Percentiles rank a stretch among this genome's conserved stretches.
Conservation (phyloP, 2,797 vertebrate species). For the Helostoma temminkii region DNA sequence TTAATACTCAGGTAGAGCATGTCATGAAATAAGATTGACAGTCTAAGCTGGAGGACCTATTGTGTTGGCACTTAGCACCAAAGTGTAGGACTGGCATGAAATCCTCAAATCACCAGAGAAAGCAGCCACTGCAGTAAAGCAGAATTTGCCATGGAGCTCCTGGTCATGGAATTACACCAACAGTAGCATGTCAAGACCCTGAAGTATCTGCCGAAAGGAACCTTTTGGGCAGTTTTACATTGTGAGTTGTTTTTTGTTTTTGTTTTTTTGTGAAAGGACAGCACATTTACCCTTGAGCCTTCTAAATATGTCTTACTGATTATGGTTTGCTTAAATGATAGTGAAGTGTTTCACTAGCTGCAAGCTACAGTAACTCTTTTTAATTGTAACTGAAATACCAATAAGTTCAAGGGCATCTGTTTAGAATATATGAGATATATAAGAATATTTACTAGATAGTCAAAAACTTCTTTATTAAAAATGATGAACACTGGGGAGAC, state of each 20-base stretch:
- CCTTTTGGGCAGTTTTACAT: conserved; percentile 11
- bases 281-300: neutral
- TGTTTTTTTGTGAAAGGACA: neutral
- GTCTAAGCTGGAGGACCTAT: conserved; percentile 17
- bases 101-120: conserved; percentile 44
- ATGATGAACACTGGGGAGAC: too few species aligned
- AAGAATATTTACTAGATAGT: too few species aligned
- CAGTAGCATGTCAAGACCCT: conserved; percentile 33
- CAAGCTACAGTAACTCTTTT: neutral
- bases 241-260: too few species aligned
- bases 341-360: too few species aligned
- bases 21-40: conserved; percentile 27
- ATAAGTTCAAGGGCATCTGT: neutral
- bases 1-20: conserved; percentile 28
- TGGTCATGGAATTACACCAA: conserved; percentile 36
- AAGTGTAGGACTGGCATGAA: conserved; percentile 17
- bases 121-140: conserved; percentile 4
- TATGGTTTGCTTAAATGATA: too few species aligned
- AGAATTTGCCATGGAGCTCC: conserved; percentile 22
- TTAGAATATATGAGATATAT: too few species aligned
- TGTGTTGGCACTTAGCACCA: conserved; percentile 2
- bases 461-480: too few species aligned
- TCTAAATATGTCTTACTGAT: neutral
- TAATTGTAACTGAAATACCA: neutral
- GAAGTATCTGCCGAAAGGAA: conserved; percentile 18